Conservation (phyloP, 2,113 vertebrate species). For the Pao palembangensis region DNA sequence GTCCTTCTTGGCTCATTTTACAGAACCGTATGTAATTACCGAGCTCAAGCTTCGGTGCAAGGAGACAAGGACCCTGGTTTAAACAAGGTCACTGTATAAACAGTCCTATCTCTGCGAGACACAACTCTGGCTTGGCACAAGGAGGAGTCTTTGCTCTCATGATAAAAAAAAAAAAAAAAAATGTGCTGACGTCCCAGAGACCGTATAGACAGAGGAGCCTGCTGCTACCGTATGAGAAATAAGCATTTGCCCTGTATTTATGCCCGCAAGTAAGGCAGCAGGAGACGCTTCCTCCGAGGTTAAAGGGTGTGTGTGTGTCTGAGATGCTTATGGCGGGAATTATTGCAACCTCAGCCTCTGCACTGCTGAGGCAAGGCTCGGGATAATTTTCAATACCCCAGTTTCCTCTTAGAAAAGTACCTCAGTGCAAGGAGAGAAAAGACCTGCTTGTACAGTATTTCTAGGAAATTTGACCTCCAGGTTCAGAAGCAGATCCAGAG, state of each 20-base stretch:
- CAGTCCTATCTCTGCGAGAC: constrained; percentile 28
- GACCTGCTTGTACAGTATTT: no score
- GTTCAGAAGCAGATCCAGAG: no score
- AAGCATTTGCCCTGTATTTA: constrained; percentile 25
- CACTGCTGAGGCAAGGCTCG: neutral
- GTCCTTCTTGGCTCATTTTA: constrained; percentile 9
- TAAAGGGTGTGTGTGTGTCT: neutral
- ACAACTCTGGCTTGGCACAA: constrained; percentile 1
- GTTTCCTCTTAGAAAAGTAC: neutral
- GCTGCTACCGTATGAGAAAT: constrained; percentile 25
- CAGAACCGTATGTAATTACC: constrained; percentile 35
- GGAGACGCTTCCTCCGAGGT: constrained; percentile 36
- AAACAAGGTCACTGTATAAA: constrained; percentile 62
- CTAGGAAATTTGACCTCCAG: neutral
- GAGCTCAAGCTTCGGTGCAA: constrained; percentile 27
- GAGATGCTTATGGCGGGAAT: constrained; percentile 28
- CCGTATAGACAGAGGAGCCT: constrained; percentile 14
- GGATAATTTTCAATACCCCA: neutral
- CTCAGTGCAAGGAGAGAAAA: neutral
- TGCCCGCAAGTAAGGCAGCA: constrained; percentile 4
- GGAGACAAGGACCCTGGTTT: constrained; percentile 43
- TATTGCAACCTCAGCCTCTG: constrained; percentile 15
- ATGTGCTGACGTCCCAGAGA: constrained; percentile 13
- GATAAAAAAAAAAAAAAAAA: constrained; percentile 34
- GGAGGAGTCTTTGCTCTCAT: constrained; percentile 11